These are phyloP conservation scores for Eupleurogrammus muticus DNA, from an alignment of 2,797 vertebrate species.

Conservation along the genomic window DNA sequence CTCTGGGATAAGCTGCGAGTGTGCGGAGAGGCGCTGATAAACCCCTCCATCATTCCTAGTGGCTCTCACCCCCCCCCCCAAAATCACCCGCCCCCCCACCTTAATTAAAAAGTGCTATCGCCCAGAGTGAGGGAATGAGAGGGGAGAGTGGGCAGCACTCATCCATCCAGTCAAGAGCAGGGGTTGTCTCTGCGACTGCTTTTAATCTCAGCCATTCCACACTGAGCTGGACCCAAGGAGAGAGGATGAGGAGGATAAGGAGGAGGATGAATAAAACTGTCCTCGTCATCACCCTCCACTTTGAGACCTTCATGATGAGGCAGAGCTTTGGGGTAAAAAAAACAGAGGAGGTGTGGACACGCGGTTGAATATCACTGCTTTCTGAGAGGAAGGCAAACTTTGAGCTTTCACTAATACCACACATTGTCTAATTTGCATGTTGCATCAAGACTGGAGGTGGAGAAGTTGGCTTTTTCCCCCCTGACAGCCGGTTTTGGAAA, in stretches of 20 bases:
- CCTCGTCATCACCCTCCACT: conserved; percentile 13
- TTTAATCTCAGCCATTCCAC: conserved; percentile 71
- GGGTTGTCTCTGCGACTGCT: conserved; percentile 61
- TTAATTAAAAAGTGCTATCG: conserved; percentile 87
- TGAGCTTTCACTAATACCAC: background rate
- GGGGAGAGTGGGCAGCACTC: conserved; percentile 69
- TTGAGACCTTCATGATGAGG: conserved; percentile 21
- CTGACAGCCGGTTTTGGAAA: background rate
- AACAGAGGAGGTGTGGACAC: background rate
- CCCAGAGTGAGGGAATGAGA: conserved; percentile 79
- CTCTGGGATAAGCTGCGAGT: conserved; percentile 77
- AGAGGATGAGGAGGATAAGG: conserved; percentile 24
- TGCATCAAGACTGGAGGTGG: background rate
- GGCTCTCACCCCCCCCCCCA: conserved; percentile 36
- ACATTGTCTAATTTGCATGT: background rate
- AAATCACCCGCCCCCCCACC: conserved; percentile 56
- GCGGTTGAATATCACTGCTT: background rate
- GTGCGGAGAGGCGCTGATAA: conserved; percentile 78
- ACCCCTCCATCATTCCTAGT: conserved; percentile 79
- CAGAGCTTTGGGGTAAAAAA: background rate
- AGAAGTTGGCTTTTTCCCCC: background rate
- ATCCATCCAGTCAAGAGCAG: conserved; percentile 77
- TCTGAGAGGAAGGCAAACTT: background rate
- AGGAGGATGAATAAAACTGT: conserved; percentile 26
- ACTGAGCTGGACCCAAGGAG: conserved; percentile 54